A percentile compares a stretch with the other conserved stretches of the same genome.
Evolutionary conservation across 92 coral and sea anemone genomes (phyloP).

Genomic region (Hydrozoanthus gracilis): DNA sequence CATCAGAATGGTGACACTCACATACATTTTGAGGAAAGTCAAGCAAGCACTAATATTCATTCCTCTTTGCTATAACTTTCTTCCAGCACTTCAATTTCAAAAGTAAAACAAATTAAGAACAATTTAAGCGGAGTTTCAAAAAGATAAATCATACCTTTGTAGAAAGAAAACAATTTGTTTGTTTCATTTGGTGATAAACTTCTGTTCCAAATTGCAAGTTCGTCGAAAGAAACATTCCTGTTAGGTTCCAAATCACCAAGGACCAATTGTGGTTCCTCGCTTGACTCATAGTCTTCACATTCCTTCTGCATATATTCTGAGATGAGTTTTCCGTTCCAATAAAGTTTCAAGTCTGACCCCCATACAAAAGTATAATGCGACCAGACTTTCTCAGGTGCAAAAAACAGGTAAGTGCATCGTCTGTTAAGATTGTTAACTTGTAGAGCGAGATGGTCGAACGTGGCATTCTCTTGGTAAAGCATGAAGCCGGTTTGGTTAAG

Average conservation of each 20-base stretch:
- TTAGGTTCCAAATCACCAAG: background rate
- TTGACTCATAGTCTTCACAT: background rate
- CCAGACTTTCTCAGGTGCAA: slow-evolving; percentile 29
- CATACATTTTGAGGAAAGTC: too few relatives aligned
- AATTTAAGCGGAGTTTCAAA: too few relatives aligned
- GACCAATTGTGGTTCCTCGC: background rate
- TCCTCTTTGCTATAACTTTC: too few relatives aligned
- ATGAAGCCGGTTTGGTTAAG: slow-evolving; percentile 3
- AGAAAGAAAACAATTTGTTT: background rate
- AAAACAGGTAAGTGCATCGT: slow-evolving; percentile 3
- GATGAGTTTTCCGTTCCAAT: slow-evolving; percentile 9
- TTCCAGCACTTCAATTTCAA: too few relatives aligned
- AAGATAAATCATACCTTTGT: slow-evolving; percentile 5
- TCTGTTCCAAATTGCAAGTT: slow-evolving; percentile 11
- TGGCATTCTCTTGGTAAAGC: slow-evolving; percentile 23
- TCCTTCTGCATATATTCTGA: background rate
- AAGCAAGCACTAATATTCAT: too few relatives aligned
- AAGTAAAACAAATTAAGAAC: too few relatives aligned
- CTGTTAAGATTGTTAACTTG: background rate
- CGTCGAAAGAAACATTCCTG: background rate
- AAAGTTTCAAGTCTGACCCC: background rate
- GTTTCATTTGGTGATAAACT: slow-evolving; percentile 2
- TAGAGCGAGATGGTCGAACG: slow-evolving; percentile 14
- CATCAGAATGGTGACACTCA: too few relatives aligned
- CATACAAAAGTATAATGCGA: slow-evolving; percentile 3